Percentiles rank a stretch among this genome's conserved stretches.
Evolutionary conservation across 1,140 invertebrate genomes (phyloP).

Genomic region (Plodia interpunctella): DNA sequence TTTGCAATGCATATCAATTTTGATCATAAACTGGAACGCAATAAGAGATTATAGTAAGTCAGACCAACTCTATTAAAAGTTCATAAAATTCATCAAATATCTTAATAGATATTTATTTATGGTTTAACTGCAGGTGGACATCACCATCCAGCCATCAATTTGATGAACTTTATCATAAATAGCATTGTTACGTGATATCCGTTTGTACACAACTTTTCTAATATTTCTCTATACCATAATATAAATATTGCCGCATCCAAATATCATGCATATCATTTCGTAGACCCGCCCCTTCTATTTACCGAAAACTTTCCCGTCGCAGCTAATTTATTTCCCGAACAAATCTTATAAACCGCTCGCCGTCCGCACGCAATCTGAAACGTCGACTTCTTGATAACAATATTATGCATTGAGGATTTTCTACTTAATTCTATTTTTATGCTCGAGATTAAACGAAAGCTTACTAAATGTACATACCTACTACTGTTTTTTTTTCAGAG

Average conservation of each 20-base stretch:
- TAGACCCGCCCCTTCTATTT: conserved; percentile 50
- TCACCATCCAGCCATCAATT: no score
- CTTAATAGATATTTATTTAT: no score
- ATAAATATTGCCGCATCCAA: conserved; percentile 30
- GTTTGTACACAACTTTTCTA: not conserved
- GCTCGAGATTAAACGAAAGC: not conserved
- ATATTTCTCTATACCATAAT: not conserved
- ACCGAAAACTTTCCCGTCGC: conserved; percentile 67
- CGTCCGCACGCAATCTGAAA: conserved; percentile 65
- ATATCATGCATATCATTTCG: conserved; percentile 18
- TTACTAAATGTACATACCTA: no score
- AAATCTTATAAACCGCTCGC: conserved; percentile 66
- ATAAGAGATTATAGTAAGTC: no score
- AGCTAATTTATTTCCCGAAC: conserved; percentile 70
- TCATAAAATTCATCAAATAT: no score
- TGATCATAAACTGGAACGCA: no score
- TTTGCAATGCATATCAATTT: no score
- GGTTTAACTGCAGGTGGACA: no score
- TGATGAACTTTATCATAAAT: no score
- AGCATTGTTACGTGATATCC: no score
- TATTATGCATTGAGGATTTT: conserved; percentile 52
- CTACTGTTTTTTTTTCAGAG: no score
- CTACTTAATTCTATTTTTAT: conserved; percentile 8
- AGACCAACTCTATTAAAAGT: no score
- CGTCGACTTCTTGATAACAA: conserved; percentile 65